These are phyloP conservation scores for Sebastolobus alascanus DNA, from an alignment of 2,797 vertebrate species.

Conservation along the genomic window DNA sequence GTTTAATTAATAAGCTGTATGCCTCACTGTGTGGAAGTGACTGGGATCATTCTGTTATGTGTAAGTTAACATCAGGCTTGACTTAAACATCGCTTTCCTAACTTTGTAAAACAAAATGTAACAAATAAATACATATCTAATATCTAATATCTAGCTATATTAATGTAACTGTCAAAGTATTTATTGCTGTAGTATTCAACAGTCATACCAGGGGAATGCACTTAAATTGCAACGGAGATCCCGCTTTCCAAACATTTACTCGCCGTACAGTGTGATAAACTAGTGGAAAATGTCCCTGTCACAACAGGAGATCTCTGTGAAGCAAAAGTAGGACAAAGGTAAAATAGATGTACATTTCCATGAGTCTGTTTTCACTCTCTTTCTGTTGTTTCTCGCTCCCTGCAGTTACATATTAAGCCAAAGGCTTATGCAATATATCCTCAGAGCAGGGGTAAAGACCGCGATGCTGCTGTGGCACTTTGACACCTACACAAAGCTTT, in stretches of 20 bases:
- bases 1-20: too few species aligned
- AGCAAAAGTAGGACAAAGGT: conserved; percentile 13
- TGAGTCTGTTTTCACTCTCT: background rate
- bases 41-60: too few species aligned
- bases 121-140: too few species aligned
- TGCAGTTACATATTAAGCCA: conserved; percentile 72
- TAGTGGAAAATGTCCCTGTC: background rate
- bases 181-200: conserved; percentile 1
- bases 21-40: too few species aligned
- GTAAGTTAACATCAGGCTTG: too few species aligned
- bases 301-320: background rate
- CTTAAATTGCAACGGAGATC: background rate
- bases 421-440: conserved; percentile 48
- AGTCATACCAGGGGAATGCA: background rate
- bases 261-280: background rate
- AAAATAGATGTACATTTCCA: conserved; percentile 3
- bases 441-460: conserved; percentile 20
- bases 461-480: conserved; percentile 11
- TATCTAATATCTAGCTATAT: background rate
- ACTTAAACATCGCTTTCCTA: too few species aligned
- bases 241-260: conserved; percentile 2
- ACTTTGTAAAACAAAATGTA: too few species aligned
- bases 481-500: conserved; percentile 24
- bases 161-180: background rate
- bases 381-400: conserved; percentile 20